A percentile compares a stretch with the other conserved stretches of the same genome.
Evolutionary conservation across 1,140 invertebrate species (phyloP).

Genomic region (Semibalanus balanoides): DNA sequence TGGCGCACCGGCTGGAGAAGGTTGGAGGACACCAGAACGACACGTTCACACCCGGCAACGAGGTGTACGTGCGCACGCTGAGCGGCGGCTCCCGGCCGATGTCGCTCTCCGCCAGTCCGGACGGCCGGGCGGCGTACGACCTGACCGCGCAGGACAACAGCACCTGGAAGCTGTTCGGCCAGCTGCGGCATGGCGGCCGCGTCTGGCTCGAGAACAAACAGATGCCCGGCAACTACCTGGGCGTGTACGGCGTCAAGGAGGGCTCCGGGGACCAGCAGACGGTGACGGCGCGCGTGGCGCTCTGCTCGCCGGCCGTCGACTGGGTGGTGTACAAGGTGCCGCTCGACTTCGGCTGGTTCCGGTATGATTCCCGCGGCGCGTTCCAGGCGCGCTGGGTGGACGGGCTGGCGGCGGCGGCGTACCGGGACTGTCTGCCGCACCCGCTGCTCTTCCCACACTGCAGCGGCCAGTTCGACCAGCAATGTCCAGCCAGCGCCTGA

Average conservation of each 20-base stretch:
- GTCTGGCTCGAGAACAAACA: constrained; percentile 2
- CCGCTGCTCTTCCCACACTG: constrained; percentile 1
- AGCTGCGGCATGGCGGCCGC: background rate
- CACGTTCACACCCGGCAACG: background rate
- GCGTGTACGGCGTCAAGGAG: background rate
- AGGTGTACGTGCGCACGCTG: constrained; percentile 3
- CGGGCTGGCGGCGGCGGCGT: background rate
- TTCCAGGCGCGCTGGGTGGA: constrained; percentile 2
- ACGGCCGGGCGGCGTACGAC: background rate
- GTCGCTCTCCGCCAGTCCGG: background rate
- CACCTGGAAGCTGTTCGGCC: background rate
- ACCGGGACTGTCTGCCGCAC: background rate
- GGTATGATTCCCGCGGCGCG: background rate
- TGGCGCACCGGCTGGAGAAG: background rate
- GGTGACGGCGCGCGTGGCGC: background rate
- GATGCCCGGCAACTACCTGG: constrained; percentile 2
- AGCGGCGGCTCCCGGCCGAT: background rate
- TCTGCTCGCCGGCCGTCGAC: background rate
- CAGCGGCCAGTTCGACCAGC: background rate
- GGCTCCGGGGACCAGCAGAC: background rate
- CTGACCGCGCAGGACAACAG: background rate
- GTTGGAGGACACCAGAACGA: background rate
- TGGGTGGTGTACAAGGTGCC: background rate
- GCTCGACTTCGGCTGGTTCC: background rate
- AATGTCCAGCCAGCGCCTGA: too few relatives aligned